Base-by-base conservation (phyloP, 2,797 vertebrate species). In the Poecilia velifera region DNA sequence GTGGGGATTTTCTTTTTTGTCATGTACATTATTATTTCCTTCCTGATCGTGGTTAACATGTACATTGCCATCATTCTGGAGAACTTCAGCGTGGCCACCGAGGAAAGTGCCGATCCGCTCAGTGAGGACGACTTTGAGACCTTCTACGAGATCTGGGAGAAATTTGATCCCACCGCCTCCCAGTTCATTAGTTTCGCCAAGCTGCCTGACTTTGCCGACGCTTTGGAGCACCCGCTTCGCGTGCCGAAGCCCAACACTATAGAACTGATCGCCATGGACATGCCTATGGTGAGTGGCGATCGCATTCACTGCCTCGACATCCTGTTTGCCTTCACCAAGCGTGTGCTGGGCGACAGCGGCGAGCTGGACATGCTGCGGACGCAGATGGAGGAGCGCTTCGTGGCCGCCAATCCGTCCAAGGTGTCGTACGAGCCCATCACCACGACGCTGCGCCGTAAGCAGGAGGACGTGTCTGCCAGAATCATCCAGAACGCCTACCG, bases 141-240 rank as follows among this genome's bases (percentile, higher is more conserved):
- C 73, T 99, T 99, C 95, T 99, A 99, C 0, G 98, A 99, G 95
- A 99, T 99, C 93, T 99, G 98, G 98, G 98, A 99, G 96, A 99
- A 99, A 90, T 99, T 99, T 0, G 98, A 99, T 90, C 98, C 98
- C 0, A 98, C 98, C 0, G 98, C 98, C 90, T 99, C 98, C 0
- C 98, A 99, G 91, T 99, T 99, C 92, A 98, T 99, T 8, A 97
- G 98, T 87, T 99, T 98, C 89, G 96, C 97, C 91, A 99, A 99
- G 91, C 95, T 99, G 20, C 94, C 97, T 3, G 98, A 99, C 94
- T 99, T 99, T 45, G 98, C 98, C 0, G 98, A 99, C 13, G 96
- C 98, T 46, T 85, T 99, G 90, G 98, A 99, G 82, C 98, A 99
- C 64, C 98, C 98, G 0, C 96, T 99, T 36, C 96, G 98, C 0